These are phyloP conservation scores for Heteronetta atricapilla DNA, from an alignment of 2,113 vertebrate genomes.

Conservation along the genomic window DNA sequence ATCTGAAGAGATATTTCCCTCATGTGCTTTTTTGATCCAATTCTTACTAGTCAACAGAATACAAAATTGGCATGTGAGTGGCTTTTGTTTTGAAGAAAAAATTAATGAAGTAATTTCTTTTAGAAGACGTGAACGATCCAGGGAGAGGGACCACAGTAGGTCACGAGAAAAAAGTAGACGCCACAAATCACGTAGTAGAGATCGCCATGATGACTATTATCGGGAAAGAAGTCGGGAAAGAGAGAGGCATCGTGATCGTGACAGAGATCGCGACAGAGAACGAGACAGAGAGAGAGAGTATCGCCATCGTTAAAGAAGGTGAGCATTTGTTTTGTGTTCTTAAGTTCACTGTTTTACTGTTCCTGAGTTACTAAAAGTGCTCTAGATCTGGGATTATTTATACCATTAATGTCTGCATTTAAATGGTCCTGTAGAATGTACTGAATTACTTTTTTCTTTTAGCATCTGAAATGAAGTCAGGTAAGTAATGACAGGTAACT, in stretches of 20 bases:
- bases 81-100: not conserved
- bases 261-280: slow-evolving; percentile 91
- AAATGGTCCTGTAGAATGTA: slow-evolving; percentile 50
- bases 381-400: slow-evolving; percentile 53
- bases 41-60: not conserved
- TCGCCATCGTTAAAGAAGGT: slow-evolving; percentile 93
- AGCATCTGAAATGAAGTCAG: slow-evolving; percentile 39
- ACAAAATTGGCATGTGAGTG: not conserved
- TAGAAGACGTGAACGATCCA: slow-evolving; percentile 96
- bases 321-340: slow-evolving; percentile 65
- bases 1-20: not conserved
- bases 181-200: slow-evolving; percentile 97
- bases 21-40: accelerated
- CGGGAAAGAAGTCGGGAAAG: slow-evolving; percentile 95
- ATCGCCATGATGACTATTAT: slow-evolving; percentile 97
- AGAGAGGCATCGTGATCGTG: slow-evolving; percentile 93
- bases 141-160: slow-evolving; percentile 98
- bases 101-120: slow-evolving; percentile 82
- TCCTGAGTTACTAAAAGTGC: slow-evolving; percentile 1
- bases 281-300: slow-evolving; percentile 94
- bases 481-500: slow-evolving; percentile 77
- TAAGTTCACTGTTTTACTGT: not conserved
- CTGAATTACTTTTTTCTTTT: slow-evolving; percentile 68
- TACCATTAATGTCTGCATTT: slow-evolving; percentile 50
- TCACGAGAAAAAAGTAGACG: slow-evolving; percentile 95